Evolutionary conservation across 2,888 invertebrate species (phyloP), one percentile per base, ranked within the genome.

Genomic region (Caenorhabditis sp.): DNA sequence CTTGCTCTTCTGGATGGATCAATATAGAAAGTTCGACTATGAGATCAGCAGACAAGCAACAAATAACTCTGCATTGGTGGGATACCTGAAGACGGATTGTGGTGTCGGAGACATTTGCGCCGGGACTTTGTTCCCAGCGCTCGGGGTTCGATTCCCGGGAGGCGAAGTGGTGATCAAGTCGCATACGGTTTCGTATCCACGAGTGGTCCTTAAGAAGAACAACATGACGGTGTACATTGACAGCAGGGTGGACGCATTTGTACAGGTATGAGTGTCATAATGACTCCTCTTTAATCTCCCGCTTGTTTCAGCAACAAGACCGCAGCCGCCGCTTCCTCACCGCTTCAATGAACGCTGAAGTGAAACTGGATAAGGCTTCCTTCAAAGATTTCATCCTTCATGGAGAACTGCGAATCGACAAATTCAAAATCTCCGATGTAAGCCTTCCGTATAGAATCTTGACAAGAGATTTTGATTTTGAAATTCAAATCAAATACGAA

Each of bases 1-100:
- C 13, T 84, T 91, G 32, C 85, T 91, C 22, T 91, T 91, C 85
- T 91, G 91, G 91, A 91, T 91, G 90, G 91, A 90, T 65, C 90
- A 90, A 64, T 90, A 90, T 80, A 85, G 89, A 22, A 89, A 89
- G 72, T 91, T 91, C 78, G 91, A 91, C 82, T 91, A 90, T 76
- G 91, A 91, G 74, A 91, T 91, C 74, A 88, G 87, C 55, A 79
- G 87, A 51, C 82, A 84, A 20, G 89, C 88, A 5, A 85, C 89
- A 24, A 91, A 91, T 62, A 89, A 91, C 77, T 84, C 86, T 9
- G 88, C 87, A 26, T 84, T 91, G 20, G 86, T 88, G 1, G 91
- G 91, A 18, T 91, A 91, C 56, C 76, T 91, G 82, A 82, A 89
- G 61, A 91, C 91, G 0, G 90, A 91, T 58, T 91, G 91, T 69